Conservation (phyloP, 2,113 vertebrate species). For the Perca fluviatilis region DNA sequence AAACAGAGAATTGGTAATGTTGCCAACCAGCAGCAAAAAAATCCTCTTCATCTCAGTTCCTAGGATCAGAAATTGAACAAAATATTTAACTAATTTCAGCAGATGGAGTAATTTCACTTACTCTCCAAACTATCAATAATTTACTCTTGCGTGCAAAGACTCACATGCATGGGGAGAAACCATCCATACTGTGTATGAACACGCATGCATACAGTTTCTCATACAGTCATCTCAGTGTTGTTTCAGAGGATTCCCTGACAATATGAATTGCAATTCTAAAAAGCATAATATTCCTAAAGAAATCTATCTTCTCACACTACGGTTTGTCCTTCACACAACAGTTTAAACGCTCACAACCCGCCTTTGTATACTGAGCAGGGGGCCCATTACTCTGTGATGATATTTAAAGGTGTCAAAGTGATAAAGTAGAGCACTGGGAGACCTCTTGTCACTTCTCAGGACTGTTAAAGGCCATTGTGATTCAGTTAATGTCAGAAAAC, state of each 20-base stretch:
- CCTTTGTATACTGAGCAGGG: constrained; percentile 20
- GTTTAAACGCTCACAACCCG: not conserved
- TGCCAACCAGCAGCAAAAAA: not conserved
- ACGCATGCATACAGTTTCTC: not conserved
- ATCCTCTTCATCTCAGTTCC: not conserved
- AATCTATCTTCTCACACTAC: not conserved
- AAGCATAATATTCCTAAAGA: not conserved
- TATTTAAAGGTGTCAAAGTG: constrained; percentile 61
- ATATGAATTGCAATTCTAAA: not conserved
- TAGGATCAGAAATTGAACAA: constrained; percentile 16
- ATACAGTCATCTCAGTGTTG: not conserved
- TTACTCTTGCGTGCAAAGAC: constrained; percentile 51
- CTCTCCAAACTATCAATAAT: constrained; percentile 52
- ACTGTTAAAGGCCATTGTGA: constrained; percentile 44
- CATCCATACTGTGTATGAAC: constrained; percentile 2
- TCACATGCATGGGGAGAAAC: constrained; percentile 9
- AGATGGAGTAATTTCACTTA: constrained; percentile 34
- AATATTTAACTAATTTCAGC: constrained; percentile 41
- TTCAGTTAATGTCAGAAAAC: constrained; percentile 44
- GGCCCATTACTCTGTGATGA: constrained; percentile 46
- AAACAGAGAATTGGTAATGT: not conserved
- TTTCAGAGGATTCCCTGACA: not conserved
- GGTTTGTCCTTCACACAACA: not conserved
- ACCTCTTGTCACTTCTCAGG: constrained; percentile 36
- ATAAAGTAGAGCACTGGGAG: constrained; percentile 46